These are phyloP conservation scores for Theodoxus fluviatilis DNA, from an alignment of 2,888 invertebrate species.

Conservation along the genomic window DNA sequence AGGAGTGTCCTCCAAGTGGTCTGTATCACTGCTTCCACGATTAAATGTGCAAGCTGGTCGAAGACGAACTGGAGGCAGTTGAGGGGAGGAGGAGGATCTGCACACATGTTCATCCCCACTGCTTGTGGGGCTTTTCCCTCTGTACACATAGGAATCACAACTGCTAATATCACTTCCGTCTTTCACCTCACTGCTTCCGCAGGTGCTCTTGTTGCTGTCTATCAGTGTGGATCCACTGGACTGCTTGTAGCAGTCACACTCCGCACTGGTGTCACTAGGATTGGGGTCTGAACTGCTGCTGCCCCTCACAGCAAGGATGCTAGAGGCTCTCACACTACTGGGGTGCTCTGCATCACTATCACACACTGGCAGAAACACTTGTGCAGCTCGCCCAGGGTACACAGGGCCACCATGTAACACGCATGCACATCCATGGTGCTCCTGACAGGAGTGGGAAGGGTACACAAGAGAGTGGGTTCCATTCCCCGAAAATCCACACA, in stretches of 20 bases:
- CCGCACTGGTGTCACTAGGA: slow-evolving; percentile 37
- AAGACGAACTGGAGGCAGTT: slow-evolving; percentile 23
- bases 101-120: slow-evolving; percentile 28
- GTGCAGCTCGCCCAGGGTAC: too few species aligned
- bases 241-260: slow-evolving; percentile 33
- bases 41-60: slow-evolving; percentile 25
- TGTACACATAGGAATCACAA: slow-evolving; percentile 44
- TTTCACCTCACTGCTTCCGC: slow-evolving; percentile 46
- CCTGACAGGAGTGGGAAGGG: too few species aligned
- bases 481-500: too few species aligned
- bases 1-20: slow-evolving; percentile 21
- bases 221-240: slow-evolving; percentile 26
- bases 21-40: slow-evolving; percentile 20
- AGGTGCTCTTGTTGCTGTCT: slow-evolving; percentile 49
- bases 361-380: too few species aligned
- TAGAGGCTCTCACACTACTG: slow-evolving; percentile 34
- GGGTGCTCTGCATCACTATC: slow-evolving; percentile 13
- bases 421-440: too few species aligned
- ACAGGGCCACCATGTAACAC: not conserved
- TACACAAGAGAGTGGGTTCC: too few species aligned
- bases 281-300: slow-evolving; percentile 42
- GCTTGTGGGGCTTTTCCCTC: slow-evolving; percentile 28
- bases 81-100: not conserved
- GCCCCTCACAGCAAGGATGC: slow-evolving; percentile 41
- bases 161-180: slow-evolving; percentile 51